These are phyloP conservation scores for Acomys russatus DNA, from an alignment of 2,797 vertebrate species.

Conservation along the genomic window DNA sequence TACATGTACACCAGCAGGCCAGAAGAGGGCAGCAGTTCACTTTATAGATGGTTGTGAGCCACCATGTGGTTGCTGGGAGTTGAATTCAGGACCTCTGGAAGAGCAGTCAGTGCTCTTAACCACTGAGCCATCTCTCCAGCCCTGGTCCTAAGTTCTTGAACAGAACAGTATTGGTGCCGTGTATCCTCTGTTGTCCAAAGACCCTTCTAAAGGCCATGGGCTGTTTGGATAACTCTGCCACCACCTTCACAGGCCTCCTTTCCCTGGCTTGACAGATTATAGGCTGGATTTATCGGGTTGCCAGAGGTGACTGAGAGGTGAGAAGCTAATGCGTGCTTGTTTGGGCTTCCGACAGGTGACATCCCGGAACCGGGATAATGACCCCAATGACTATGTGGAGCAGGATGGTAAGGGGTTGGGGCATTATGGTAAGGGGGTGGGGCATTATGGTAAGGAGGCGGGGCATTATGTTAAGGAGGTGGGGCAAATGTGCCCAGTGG, in stretches of 20 bases:
- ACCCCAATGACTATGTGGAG: constrained; percentile 98
- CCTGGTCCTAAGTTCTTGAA: background rate
- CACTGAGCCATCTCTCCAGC: too few species aligned
- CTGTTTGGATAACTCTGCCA: background rate
- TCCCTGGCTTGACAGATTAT: background rate
- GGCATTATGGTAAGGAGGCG: constrained; percentile 89
- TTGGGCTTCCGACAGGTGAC: constrained; percentile 92
- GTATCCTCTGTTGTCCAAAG: background rate
- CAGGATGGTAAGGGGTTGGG: constrained; percentile 93
- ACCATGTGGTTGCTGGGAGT: too few species aligned
- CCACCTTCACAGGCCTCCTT: background rate
- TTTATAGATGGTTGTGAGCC: too few species aligned
- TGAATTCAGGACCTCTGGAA: too few species aligned
- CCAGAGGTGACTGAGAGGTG: background rate
- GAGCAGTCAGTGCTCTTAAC: too few species aligned
- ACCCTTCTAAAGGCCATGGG: background rate
- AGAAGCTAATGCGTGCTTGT: constrained; percentile 16
- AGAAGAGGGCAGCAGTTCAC: too few species aligned
- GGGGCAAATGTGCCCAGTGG: constrained; percentile 82
- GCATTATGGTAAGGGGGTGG: constrained; percentile 85
- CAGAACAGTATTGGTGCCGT: background rate
- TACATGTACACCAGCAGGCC: too few species aligned
- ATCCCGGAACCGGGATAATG: constrained; percentile 97
- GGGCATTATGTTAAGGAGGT: constrained; percentile 89
- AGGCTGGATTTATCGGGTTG: background rate